Evolutionary conservation across 2,888 invertebrate species (phyloP).

Genomic region (Lutraria lutraria): DNA sequence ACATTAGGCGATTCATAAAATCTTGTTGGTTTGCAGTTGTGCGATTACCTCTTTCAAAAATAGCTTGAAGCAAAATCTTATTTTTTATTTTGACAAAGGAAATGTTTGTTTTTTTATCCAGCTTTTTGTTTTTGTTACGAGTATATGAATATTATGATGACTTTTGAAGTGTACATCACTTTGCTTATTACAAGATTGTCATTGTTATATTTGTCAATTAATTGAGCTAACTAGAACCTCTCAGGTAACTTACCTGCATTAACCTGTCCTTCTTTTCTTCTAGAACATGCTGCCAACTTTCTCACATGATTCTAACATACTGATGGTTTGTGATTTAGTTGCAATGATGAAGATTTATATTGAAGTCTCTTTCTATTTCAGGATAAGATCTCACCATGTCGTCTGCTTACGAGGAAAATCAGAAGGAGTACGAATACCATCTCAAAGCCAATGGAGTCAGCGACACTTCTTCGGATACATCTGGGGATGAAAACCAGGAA

Average conservation of each 20-base stretch:
- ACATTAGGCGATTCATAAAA: no score
- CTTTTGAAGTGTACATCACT: background rate
- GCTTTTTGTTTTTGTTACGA: no score
- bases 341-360: background rate
- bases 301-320: background rate
- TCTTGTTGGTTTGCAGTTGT: no score
- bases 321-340: background rate
- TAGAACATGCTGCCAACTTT: background rate
- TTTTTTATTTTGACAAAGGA: no score
- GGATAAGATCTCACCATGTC: conserved; percentile 35
- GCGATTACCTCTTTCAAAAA: no score
- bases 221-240: background rate
- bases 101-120: no score
- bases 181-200: background rate
- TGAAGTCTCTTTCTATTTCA: conserved; percentile 7
- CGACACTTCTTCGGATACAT: conserved; percentile 52
- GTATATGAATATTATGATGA: no score
- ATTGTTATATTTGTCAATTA: background rate
- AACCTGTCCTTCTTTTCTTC: background rate
- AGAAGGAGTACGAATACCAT: conserved; percentile 54
- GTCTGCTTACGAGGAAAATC: conserved; percentile 41
- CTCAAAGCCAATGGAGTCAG: conserved; percentile 49
- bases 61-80: no score
- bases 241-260: background rate
- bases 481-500: conserved; percentile 69